These are phyloP conservation scores for Mormyrops boulengeri DNA, from an alignment of 2,797 vertebrate species.

Conservation along the genomic window DNA sequence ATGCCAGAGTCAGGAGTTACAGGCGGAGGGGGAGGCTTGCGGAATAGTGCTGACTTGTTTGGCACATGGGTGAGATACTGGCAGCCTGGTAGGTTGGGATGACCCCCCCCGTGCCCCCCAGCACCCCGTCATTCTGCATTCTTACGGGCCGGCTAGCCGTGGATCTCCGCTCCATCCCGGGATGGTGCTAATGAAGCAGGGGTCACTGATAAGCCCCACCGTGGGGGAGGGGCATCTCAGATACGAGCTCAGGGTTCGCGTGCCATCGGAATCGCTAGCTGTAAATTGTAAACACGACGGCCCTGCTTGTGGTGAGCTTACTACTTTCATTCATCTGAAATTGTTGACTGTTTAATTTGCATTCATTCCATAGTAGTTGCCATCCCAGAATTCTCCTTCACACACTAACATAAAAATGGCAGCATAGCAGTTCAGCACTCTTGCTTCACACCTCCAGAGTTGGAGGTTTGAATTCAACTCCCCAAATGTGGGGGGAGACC, in stretches of 20 bases:
- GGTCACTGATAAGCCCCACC: conserved; percentile 62
- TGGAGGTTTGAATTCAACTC: neutral
- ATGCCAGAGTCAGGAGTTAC: conserved; percentile 28
- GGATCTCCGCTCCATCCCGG: conserved; percentile 59
- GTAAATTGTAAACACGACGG: conserved; percentile 47
- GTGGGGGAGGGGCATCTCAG: conserved; percentile 38
- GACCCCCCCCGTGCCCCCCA: neutral
- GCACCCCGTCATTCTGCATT: conserved; percentile 54
- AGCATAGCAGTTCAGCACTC: neutral
- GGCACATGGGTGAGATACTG: neutral
- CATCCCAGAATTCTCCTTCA: neutral
- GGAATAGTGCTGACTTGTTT: neutral
- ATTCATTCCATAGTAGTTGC: neutral
- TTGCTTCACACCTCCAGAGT: neutral
- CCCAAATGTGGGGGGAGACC: neutral
- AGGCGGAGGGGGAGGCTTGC: neutral
- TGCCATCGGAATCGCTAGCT: conserved; percentile 42
- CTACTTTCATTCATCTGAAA: neutral
- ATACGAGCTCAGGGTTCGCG: conserved; percentile 55
- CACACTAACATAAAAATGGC: neutral
- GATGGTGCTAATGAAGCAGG: conserved; percentile 70
- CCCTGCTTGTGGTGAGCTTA: neutral
- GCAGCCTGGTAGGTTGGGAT: neutral
- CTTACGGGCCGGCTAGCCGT: conserved; percentile 63
- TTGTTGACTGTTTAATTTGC: neutral